Conservation (phyloP, 2,888 invertebrate genomes). For the Orgyia antiqua region DNA sequence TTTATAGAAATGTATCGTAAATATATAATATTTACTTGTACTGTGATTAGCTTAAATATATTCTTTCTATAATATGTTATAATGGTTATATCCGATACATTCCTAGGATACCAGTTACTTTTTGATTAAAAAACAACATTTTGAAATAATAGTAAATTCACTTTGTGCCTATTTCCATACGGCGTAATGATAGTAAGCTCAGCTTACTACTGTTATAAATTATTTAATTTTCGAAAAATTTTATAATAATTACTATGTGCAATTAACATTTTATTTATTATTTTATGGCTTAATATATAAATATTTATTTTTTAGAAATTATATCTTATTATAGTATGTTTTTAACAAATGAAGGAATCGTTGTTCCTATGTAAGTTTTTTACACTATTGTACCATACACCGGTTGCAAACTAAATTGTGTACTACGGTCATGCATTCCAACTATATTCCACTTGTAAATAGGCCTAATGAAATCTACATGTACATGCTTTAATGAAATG, state of each 20-base stretch:
- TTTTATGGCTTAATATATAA: slow-evolving; percentile 66
- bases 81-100: slow-evolving; percentile 64
- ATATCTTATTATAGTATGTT: slow-evolving; percentile 54
- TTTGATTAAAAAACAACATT: slow-evolving; percentile 43
- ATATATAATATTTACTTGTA: slow-evolving; percentile 69
- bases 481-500: slow-evolving; percentile 70
- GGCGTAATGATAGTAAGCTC: slow-evolving; percentile 52
- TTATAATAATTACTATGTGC: slow-evolving; percentile 65
- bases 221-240: slow-evolving; percentile 61
- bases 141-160: slow-evolving; percentile 40
- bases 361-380: slow-evolving; percentile 68
- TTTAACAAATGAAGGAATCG: slow-evolving; percentile 52
- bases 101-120: slow-evolving; percentile 57
- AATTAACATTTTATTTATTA: slow-evolving; percentile 72
- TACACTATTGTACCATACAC: slow-evolving; percentile 58
- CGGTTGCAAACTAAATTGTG: slow-evolving; percentile 54
- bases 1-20: slow-evolving; percentile 56
- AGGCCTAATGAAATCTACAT: slow-evolving; percentile 71
- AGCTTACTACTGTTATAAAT: slow-evolving; percentile 52
- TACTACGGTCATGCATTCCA: slow-evolving; percentile 72
- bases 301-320: slow-evolving; percentile 72
- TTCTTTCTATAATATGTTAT: slow-evolving; percentile 47
- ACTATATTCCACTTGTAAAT: slow-evolving; percentile 76
- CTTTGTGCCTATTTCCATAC: slow-evolving; percentile 54
- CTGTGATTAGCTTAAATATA: slow-evolving; percentile 65